These are phyloP conservation scores for Lonchura striata DNA, from an alignment of 2,113 vertebrate species.

Conservation along the genomic window DNA sequence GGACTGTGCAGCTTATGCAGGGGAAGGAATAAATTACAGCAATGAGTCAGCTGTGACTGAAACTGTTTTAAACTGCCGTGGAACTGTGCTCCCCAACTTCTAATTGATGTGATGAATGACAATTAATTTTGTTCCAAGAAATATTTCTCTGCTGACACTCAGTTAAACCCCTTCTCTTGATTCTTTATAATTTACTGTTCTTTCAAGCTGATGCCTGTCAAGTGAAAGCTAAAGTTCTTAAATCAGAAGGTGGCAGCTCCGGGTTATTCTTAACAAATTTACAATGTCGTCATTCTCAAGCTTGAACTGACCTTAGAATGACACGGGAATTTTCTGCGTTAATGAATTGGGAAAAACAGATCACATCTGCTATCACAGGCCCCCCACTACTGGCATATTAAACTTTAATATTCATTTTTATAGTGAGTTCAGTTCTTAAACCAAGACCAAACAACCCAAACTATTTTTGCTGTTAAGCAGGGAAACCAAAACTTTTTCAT, in stretches of 20 bases:
- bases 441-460: neutral
- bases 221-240: neutral
- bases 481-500: neutral
- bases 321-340: accelerated
- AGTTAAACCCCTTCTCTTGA: neutral
- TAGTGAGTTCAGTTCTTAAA: neutral
- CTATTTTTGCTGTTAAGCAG: neutral
- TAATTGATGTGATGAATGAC: neutral
- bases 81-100: neutral
- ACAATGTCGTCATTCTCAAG: neutral
- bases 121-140: neutral
- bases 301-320: neutral
- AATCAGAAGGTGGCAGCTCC: neutral
- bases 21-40: neutral
- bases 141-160: neutral
- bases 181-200: neutral
- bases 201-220: neutral
- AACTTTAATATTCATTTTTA: neutral
- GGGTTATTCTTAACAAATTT: neutral
- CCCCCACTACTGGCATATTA: neutral
- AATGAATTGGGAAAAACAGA: neutral
- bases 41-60: neutral
- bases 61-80: neutral
- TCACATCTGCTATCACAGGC: neutral
- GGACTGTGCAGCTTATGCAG: neutral